Evolutionary conservation across 2,888 invertebrate genomes (phyloP).

Genomic region (Pycnomerus fuliginosus): DNA sequence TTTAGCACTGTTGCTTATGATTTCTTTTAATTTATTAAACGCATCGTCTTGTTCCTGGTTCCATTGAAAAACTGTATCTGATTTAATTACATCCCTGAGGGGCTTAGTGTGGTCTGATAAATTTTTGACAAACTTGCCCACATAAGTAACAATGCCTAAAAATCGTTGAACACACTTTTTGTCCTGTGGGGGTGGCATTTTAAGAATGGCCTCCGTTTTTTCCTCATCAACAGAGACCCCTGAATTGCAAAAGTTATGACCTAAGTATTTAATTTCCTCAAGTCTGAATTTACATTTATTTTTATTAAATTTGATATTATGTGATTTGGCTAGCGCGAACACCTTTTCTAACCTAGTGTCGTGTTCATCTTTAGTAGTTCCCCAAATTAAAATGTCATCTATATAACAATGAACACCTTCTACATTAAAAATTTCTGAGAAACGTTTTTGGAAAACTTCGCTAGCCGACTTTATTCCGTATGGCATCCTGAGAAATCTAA

Average conservation of each 20-base stretch:
- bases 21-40: slow-evolving; percentile 8
- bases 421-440: slow-evolving; percentile 10
- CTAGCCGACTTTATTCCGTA: slow-evolving; percentile 14
- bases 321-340: slow-evolving; percentile 20
- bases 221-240: slow-evolving; percentile 26
- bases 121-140: slow-evolving; percentile 25
- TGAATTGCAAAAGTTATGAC: slow-evolving; percentile 27
- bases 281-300: slow-evolving; percentile 29
- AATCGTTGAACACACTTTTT: slow-evolving; percentile 35
- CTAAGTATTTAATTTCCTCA: slow-evolving; percentile 28
- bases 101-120: slow-evolving; percentile 20
- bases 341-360: slow-evolving; percentile 23
- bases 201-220: slow-evolving; percentile 29
- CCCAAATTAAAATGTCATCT: slow-evolving; percentile 26
- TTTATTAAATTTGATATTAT: slow-evolving; percentile 28
- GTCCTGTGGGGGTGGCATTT: slow-evolving; percentile 29
- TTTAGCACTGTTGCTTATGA: not conserved
- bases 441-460: slow-evolving; percentile 14
- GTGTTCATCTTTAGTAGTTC: slow-evolving; percentile 18
- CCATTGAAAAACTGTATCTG: slow-evolving; percentile 11
- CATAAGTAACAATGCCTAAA: slow-evolving; percentile 36
- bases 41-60: slow-evolving; percentile 1
- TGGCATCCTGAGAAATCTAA: slow-evolving; percentile 12
- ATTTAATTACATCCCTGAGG: slow-evolving; percentile 18
- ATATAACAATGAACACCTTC: slow-evolving; percentile 24